Evolutionary conservation across 2,888 invertebrate species (phyloP), one percentile per base, ranked within the genome.

Genomic region (Pediacus dermestoides): DNA sequence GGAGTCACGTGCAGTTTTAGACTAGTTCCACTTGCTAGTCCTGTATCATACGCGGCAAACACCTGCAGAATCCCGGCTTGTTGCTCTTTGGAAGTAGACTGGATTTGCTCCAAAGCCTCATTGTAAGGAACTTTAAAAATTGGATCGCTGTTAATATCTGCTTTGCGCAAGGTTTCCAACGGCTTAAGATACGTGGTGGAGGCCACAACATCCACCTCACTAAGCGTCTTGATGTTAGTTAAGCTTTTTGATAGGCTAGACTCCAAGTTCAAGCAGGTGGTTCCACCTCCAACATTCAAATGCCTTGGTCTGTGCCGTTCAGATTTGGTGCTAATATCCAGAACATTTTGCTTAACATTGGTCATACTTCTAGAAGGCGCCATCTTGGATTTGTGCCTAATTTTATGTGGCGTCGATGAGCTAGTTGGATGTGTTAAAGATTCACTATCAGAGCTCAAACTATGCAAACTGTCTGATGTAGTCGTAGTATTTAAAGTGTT

Each of bases 21-120:
- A 55, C 93, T 92, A 0, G 94, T 94, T 3, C 94, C 95, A 44
- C 82, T 83, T 1, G 93, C 90, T 50, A 97, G 72, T 4, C 96
- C 96, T 0, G 93, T 94, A 53, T 95, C 90, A 67, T 96, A 97
- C 0, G 96, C 95, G 3, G 95, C 94, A 63, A 87, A 95, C 4
- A 97, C 93, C 75, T 95, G 81, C 18, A 69, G 44, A 41, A 69
- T 70, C 7, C 67, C 69, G 23, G 50, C 53, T 31, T 59, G 55
- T 3, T 44, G 53, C 7, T 67, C 64, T 46, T 65, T 66, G 28
- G 59, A 53, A 28, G 56, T 60, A 2, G 58, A 53, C 28, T 58
- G 55, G 14, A 49, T 42, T 4, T 41, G 45, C 9, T 52, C 48
- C 1, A 42, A 41, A 11, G 47, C 37, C 21, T 42, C 43, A 16